Base-by-base conservation (phyloP, 2,797 vertebrate genomes). In the Sylvilagus floridanus region DNA sequence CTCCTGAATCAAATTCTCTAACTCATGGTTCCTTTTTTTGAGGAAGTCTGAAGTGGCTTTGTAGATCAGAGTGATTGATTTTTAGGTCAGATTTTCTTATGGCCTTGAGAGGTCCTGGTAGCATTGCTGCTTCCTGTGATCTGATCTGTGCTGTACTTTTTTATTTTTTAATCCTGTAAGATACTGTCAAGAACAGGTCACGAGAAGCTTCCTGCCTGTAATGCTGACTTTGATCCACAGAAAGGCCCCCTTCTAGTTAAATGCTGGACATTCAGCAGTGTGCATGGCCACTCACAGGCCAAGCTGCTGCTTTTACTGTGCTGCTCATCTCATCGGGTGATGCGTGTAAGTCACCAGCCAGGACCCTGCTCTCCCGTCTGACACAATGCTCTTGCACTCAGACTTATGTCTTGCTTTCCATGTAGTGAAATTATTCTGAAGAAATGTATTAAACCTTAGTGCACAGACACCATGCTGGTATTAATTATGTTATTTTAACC, bases 401-500 rank as follows among this genome's bases (percentile, higher is more conserved):
- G 0, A 82, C 73, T 81, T 52, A 54, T 19, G n/a, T 95, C 50
- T 79, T 93, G 6, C 35, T 32, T 94, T 66, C 22, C 8, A 19
- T 91, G 78, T 57, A 90, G 50, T n/a, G 32, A 95, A 69, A 71
- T 94, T 81, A 85, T 93, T 93, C 35, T 52, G 47, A 87, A 69
- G 22, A 75, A 65, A 16, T 94, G 11, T 32, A 63, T 75, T 95
- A 90, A 85, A 76, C 62, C 71, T 94, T 94, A 69, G 78, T 35
- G 75, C 8, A 32, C 28, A 63, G 90, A 83, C 76, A 30, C 54
- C 35, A 37, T 14, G 21, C 14, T 78, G 14, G 78, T 62, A 88
- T 78, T 85, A 78, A 88, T 47, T 96, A 90, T 95, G 97, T 79
- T 94, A 12, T 21, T 97, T 72, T 37, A 95, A 77, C 42, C 63